These are phyloP conservation scores for Leucopsar rothschildi DNA, from an alignment of 2,113 vertebrate species.

Conservation along the genomic window DNA sequence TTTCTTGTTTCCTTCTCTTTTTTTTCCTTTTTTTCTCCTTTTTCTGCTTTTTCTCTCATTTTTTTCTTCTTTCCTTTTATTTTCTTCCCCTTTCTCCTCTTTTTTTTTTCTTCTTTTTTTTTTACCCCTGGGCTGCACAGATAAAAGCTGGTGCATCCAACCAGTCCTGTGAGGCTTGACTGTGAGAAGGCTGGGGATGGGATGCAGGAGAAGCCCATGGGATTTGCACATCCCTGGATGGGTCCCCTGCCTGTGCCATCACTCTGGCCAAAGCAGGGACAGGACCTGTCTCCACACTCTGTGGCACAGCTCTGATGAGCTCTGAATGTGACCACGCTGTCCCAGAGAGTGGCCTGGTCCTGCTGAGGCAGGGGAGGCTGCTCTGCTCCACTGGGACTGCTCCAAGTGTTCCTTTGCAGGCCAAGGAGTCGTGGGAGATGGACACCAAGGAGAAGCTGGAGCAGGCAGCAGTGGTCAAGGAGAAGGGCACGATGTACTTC, in stretches of 20 bases:
- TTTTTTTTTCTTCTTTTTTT: neutral
- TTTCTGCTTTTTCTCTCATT: neutral
- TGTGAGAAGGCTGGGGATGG: neutral
- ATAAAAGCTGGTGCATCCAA: neutral
- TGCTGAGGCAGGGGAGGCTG: neutral
- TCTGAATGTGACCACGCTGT: neutral
- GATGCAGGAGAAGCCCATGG: neutral
- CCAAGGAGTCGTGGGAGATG: conserved; percentile 98
- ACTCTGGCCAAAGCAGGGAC: neutral
- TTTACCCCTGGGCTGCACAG: neutral
- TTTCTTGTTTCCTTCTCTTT: rapidly evolving
- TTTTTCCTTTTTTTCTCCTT: rapidly evolving
- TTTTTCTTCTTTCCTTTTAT: neutral
- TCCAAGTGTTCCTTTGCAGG: conserved; percentile 71
- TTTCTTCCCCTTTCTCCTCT: neutral
- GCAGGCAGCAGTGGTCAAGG: conserved; percentile 81
- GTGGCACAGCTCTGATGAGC: neutral
- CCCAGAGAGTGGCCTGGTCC: neutral
- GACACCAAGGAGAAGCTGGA: conserved; percentile 91
- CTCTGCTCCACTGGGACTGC: neutral
- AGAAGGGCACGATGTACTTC: conserved; percentile 93
- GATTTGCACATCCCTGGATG: neutral
- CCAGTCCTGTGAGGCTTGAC: conserved; percentile 1
- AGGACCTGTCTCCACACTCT: neutral
- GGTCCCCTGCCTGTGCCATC: neutral